Conservation (phyloP, 64 coral and sea anemone species). For the Stichodactyla helianthus region DNA sequence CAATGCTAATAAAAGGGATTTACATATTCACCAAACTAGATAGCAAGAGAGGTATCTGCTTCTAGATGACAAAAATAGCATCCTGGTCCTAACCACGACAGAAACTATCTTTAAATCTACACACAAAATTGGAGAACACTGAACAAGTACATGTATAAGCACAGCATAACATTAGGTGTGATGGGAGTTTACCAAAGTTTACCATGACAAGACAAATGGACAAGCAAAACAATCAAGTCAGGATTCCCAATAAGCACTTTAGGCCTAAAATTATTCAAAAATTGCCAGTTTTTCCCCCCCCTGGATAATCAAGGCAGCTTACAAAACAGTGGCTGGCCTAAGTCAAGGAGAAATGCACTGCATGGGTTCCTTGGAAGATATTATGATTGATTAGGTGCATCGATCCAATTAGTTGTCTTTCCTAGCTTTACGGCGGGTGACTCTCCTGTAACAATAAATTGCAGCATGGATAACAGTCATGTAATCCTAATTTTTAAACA, state of each 20-base stretch:
- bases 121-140: too few relatives aligned
- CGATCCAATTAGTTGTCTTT: slow-evolving; percentile 28
- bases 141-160: too few relatives aligned
- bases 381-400: neutral
- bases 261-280: neutral
- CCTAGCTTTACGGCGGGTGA: slow-evolving; percentile 28
- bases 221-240: neutral
- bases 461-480: too few relatives aligned
- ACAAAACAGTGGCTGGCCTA: neutral
- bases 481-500: too few relatives aligned
- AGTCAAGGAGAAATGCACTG: neutral
- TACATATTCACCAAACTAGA: too few relatives aligned
- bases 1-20: too few relatives aligned
- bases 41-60: too few relatives aligned
- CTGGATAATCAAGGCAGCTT: neutral
- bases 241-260: neutral
- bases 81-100: too few relatives aligned
- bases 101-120: too few relatives aligned
- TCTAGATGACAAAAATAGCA: too few relatives aligned
- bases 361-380: neutral
- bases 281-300: neutral
- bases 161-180: too few relatives aligned
- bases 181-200: neutral
- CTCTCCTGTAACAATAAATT: slow-evolving; percentile 15
- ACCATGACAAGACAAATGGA: neutral